These are phyloP conservation scores for Euura saliciscinereae DNA, from an alignment of 1,140 invertebrate species.

Conservation along the genomic window DNA sequence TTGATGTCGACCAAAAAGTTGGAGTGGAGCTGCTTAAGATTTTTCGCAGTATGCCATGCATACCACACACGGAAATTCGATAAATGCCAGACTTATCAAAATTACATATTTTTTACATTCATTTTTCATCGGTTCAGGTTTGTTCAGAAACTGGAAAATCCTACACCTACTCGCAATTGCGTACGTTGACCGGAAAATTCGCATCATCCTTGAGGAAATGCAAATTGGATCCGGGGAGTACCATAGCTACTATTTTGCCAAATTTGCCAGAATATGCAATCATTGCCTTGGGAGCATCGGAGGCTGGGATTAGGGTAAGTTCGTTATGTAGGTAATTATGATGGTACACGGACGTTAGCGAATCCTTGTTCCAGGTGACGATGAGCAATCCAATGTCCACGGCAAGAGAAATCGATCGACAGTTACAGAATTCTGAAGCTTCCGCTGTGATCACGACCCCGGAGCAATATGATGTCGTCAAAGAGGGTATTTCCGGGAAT, in stretches of 20 bases:
- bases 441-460: constrained; percentile 69
- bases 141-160: constrained; percentile 69
- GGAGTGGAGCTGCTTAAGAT: no score
- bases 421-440: constrained; percentile 68
- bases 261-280: constrained; percentile 78
- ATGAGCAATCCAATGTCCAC: constrained; percentile 30
- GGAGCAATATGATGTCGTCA: constrained; percentile 54
- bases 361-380: constrained; percentile 24
- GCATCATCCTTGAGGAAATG: constrained; percentile 68
- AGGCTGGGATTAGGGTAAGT: constrained; percentile 68
- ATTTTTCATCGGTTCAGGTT: constrained; percentile 53
- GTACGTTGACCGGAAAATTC: constrained; percentile 64
- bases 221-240: constrained; percentile 70
- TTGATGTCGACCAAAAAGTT: no score
- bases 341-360: background rate
- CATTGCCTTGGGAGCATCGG: constrained; percentile 66
- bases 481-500: constrained; percentile 51
- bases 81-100: no score
- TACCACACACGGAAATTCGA: no score
- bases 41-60: no score
- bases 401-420: constrained; percentile 72
- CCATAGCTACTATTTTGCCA: constrained; percentile 69
- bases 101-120: no score
- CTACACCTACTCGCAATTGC: constrained; percentile 72
- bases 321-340: background rate